Evolutionary conservation across 2,797 vertebrate genomes (phyloP).

Genomic region (Bucorvus abyssinicus): DNA sequence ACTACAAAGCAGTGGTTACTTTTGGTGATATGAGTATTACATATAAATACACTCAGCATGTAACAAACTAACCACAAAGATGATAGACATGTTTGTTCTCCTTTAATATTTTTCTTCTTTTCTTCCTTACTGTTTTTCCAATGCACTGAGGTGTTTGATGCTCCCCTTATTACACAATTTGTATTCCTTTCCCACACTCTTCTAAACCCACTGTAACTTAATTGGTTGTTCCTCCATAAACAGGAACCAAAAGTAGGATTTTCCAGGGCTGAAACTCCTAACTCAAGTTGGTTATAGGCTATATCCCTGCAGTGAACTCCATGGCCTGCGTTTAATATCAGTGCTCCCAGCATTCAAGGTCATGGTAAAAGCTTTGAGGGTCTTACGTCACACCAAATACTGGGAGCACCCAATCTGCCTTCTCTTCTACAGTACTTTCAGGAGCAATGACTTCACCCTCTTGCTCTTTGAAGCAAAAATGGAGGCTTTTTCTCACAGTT

Average conservation of each 20-base stretch:
- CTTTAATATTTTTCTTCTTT: not conserved
- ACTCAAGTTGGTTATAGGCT: not conserved
- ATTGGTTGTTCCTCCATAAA: not conserved
- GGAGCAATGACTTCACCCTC: not conserved
- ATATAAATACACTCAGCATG: slow-evolving; percentile 44
- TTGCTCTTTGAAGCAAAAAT: not conserved
- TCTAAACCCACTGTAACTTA: not conserved
- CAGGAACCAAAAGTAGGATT: not conserved
- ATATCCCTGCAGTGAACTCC: not conserved
- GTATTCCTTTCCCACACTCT: not conserved
- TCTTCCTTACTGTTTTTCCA: not conserved
- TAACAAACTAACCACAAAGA: slow-evolving; percentile 17
- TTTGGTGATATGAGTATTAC: slow-evolving; percentile 36
- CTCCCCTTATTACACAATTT: not conserved
- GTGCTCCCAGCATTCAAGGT: not conserved
- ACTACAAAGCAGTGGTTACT: slow-evolving; percentile 42
- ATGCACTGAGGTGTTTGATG: not conserved
- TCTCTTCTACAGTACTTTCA: not conserved
- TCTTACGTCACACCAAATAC: not conserved
- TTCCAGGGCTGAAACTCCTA: not conserved
- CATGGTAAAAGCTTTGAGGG: not conserved
- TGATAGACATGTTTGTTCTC: slow-evolving; percentile 6
- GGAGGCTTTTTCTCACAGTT: not conserved
- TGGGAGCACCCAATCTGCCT: not conserved
- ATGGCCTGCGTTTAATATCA: not conserved